Percentiles rank a stretch among this genome's conserved stretches.
Evolutionary conservation across 1,140 invertebrate genomes (phyloP).

Genomic region (Hypsibius dujardini): DNA sequence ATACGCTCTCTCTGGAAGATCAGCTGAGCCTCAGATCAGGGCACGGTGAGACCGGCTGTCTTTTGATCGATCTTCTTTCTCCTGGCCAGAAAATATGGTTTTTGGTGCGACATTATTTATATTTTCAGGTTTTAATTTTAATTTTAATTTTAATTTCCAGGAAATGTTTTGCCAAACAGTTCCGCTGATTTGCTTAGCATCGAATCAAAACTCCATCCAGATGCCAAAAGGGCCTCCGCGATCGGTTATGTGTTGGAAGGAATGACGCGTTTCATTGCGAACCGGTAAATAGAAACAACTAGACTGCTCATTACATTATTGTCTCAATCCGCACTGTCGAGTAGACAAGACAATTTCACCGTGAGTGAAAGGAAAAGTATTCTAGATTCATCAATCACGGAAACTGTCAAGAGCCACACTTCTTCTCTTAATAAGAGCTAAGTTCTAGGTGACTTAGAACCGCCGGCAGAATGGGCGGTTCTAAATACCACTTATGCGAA

Average conservation of each 20-base stretch:
- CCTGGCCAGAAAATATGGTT: no score
- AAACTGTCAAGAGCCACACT: neutral
- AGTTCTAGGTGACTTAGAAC: conserved; percentile 16
- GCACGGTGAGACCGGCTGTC: no score
- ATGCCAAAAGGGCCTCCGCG: neutral
- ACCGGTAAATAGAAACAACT: neutral
- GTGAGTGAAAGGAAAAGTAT: neutral
- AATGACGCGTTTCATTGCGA: neutral
- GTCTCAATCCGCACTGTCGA: neutral
- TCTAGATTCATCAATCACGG: neutral
- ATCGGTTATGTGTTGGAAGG: conserved; percentile 1
- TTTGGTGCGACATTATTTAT: no score
- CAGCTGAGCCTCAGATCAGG: no score
- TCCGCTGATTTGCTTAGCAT: neutral
- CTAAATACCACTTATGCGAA: neutral
- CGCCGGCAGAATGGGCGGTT: neutral
- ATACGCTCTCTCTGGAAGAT: no score
- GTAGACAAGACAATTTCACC: neutral
- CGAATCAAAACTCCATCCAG: neutral
- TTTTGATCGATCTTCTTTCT: no score
- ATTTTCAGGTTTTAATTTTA: no score
- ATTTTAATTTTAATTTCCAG: no score
- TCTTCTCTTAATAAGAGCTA: neutral
- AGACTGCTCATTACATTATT: neutral
- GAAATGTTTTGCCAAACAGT: no score